Conservation (phyloP, 1,140 invertebrate species). For the Zophobas morio region DNA sequence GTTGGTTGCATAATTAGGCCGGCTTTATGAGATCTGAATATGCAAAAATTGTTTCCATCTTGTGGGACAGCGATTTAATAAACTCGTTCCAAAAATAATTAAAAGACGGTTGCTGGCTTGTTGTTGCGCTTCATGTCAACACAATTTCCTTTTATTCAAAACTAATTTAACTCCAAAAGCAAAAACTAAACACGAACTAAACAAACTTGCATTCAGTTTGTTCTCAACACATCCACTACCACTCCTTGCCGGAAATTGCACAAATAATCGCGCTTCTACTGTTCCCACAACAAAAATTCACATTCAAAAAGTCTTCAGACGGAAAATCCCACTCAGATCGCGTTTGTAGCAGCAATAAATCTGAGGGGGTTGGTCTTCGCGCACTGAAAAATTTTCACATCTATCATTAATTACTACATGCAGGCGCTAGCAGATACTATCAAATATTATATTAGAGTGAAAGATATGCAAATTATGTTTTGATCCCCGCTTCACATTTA, state of each 20-base stretch:
- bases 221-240: constrained; percentile 28
- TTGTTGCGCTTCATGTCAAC: not conserved
- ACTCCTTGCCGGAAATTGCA: constrained; percentile 27
- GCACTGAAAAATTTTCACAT: constrained; percentile 15
- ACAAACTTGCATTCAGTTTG: constrained; percentile 11
- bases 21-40: not conserved
- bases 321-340: constrained; percentile 8
- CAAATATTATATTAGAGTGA: constrained; percentile 12
- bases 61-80: not conserved
- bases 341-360: constrained; percentile 20
- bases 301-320: not conserved
- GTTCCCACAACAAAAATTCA: constrained; percentile 5
- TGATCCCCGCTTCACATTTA: constrained; percentile 10
- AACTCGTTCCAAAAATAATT: not conserved
- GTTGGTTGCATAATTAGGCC: no score
- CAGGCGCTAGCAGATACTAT: not conserved
- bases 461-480: constrained; percentile 36
- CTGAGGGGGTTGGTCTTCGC: not conserved
- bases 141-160: constrained; percentile 24
- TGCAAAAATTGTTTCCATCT: not conserved
- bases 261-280: constrained; percentile 27
- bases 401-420: constrained; percentile 31
- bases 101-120: not conserved
- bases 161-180: constrained; percentile 7
- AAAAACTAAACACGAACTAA: constrained; percentile 11